These are phyloP conservation scores for Lucinisca nassula DNA, from an alignment of 2,888 invertebrate genomes.

Conservation along the genomic window DNA sequence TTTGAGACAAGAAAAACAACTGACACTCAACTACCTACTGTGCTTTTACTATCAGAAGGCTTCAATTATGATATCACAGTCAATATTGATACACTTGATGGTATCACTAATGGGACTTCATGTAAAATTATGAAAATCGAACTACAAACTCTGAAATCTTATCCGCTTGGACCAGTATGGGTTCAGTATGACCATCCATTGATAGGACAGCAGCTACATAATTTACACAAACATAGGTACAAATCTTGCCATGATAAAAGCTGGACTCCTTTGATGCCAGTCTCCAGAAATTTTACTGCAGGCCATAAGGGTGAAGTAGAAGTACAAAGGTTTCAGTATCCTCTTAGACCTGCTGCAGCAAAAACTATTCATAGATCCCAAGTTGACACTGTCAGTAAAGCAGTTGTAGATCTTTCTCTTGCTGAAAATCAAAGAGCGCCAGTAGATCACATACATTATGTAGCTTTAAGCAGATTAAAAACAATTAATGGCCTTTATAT, in stretches of 20 bases:
- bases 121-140: slow-evolving; percentile 54
- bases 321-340: no score
- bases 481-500: no score
- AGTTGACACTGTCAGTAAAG: no score
- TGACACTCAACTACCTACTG: neutral
- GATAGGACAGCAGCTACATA: neutral
- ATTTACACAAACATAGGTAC: neutral
- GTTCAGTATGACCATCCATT: neutral
- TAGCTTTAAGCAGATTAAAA: no score
- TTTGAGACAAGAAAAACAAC: neutral
- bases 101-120: slow-evolving; percentile 69
- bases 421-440: neutral
- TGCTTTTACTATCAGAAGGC: slow-evolving; percentile 9
- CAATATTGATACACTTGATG: slow-evolving; percentile 66
- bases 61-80: slow-evolving; percentile 51
- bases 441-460: no score
- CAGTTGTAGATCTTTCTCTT: slow-evolving; percentile 42
- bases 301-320: slow-evolving; percentile 43
- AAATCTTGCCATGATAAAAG: neutral
- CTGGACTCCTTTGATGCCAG: slow-evolving; percentile 45
- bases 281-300: slow-evolving; percentile 44
- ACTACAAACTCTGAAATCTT: neutral
- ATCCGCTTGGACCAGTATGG: neutral
- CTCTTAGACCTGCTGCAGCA: slow-evolving; percentile 42
- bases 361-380: slow-evolving; percentile 54